Evolutionary conservation across 2,113 vertebrate genomes (phyloP).

Genomic region (Entelurus aequoreus): DNA sequence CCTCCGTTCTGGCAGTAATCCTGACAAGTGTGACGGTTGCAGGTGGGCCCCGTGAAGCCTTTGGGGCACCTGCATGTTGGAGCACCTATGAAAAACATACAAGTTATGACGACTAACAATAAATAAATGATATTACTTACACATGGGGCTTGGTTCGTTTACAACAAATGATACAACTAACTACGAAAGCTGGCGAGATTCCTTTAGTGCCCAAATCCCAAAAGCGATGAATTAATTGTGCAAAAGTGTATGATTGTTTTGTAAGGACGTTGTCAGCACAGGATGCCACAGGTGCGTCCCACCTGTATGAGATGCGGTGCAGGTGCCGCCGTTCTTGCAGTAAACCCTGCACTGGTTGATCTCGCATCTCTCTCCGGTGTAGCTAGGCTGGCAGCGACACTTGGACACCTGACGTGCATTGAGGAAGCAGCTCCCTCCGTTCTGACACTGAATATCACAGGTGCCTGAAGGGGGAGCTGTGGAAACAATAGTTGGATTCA

Average conservation of each 20-base stretch:
- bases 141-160: no score
- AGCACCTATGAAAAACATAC: conserved; percentile 70
- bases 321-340: conserved; percentile 93
- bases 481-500: background rate
- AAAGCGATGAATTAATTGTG: no score
- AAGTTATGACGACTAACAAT: background rate
- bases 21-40: conserved; percentile 83
- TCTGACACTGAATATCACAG: conserved; percentile 82
- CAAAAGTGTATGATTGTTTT: no score
- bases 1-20: conserved; percentile 86
- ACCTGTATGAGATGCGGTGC: conserved; percentile 89
- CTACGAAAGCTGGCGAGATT: no score
- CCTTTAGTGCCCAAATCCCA: no score
- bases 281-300: background rate
- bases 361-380: conserved; percentile 87
- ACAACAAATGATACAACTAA: no score
- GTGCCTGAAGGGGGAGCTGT: conserved; percentile 81
- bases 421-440: conserved; percentile 92
- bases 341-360: conserved; percentile 88
- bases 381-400: conserved; percentile 93
- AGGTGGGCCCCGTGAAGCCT: conserved; percentile 87
- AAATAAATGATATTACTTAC: background rate
- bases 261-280: no score
- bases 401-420: conserved; percentile 90
- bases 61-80: conserved; percentile 91